A percentile compares a stretch with the other conserved stretches of the same genome.
phyloP scores from a whole-genome alignment of 2,113 vertebrate genomes.

The Bos indicus region DNA sequence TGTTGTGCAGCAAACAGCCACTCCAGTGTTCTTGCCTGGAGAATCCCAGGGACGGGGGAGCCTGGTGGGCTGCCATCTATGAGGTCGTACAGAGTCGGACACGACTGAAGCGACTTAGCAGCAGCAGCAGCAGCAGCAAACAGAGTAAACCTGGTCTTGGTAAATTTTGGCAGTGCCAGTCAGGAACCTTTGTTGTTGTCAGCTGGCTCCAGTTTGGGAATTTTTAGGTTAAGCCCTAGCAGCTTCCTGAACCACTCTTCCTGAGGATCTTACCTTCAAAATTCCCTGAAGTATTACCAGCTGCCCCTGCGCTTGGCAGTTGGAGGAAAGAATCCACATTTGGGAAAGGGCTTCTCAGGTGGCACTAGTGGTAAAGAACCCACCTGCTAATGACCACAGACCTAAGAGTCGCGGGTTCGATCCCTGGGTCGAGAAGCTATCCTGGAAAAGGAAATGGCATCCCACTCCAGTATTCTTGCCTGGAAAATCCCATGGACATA shows the following conservation, averaged over 20 bases:
- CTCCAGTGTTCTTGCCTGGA: no score
- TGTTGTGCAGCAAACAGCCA: background rate
- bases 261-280: background rate
- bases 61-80: no score
- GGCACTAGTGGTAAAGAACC: background rate
- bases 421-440: background rate
- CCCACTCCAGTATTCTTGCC: background rate
- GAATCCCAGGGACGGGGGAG: no score
- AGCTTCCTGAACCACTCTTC: background rate
- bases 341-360: background rate
- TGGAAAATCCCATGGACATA: background rate
- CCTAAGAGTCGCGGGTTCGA: background rate
- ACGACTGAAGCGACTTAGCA: no score
- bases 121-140: no score
- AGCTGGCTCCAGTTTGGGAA: background rate
- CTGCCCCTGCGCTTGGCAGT: background rate
- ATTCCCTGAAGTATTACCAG: background rate
- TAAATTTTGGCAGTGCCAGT: background rate
- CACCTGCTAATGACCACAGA: background rate
- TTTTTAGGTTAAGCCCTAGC: background rate
- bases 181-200: background rate
- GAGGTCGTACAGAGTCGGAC: no score
- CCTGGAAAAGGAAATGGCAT: background rate
- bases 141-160: background rate
- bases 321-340: background rate